A percentile compares a stretch with the other conserved stretches of the same genome.
phyloP scores from a whole-genome alignment of 2,113 vertebrate genomes.

The Oriolus oriolus region DNA sequence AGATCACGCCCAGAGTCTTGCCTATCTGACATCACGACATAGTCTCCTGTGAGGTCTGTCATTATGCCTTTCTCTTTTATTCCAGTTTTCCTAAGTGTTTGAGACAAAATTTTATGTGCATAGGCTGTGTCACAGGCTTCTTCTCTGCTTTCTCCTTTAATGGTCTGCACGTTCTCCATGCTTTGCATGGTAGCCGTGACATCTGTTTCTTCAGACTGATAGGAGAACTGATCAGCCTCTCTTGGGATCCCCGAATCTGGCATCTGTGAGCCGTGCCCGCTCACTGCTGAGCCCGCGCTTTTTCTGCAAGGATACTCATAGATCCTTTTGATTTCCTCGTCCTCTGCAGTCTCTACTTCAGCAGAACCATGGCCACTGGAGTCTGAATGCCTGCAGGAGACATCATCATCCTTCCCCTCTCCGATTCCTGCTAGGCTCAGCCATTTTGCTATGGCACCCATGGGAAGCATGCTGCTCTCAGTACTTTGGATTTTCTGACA shows the following conservation, averaged over 20 bases:
- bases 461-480: background rate
- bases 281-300: slow-evolving; percentile 35
- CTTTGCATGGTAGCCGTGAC: slow-evolving; percentile 41
- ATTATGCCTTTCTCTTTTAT: slow-evolving; percentile 58
- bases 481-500: slow-evolving; percentile 38
- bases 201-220: slow-evolving; percentile 71
- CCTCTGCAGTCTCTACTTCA: slow-evolving; percentile 86
- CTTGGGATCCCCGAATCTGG: slow-evolving; percentile 75
- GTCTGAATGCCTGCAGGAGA: slow-evolving; percentile 71
- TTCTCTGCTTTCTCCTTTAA: slow-evolving; percentile 70
- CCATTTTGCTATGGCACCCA: slow-evolving; percentile 66
- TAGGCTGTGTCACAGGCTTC: slow-evolving; percentile 35
- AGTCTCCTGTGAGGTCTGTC: slow-evolving; percentile 61
- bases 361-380: slow-evolving; percentile 82
- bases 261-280: slow-evolving; percentile 36
- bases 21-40: slow-evolving; percentile 41
- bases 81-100: background rate
- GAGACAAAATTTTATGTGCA: slow-evolving; percentile 37
- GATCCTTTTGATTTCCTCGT: slow-evolving; percentile 88
- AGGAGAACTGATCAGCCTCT: slow-evolving; percentile 79
- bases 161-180: slow-evolving; percentile 63
- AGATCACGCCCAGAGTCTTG: slow-evolving; percentile 51
- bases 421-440: slow-evolving; percentile 53
- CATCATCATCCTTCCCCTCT: slow-evolving; percentile 59
- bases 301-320: slow-evolving; percentile 76